phyloP scores from a whole-genome alignment of 2,888 invertebrate genomes.

The Siphlonurus alternatus region DNA sequence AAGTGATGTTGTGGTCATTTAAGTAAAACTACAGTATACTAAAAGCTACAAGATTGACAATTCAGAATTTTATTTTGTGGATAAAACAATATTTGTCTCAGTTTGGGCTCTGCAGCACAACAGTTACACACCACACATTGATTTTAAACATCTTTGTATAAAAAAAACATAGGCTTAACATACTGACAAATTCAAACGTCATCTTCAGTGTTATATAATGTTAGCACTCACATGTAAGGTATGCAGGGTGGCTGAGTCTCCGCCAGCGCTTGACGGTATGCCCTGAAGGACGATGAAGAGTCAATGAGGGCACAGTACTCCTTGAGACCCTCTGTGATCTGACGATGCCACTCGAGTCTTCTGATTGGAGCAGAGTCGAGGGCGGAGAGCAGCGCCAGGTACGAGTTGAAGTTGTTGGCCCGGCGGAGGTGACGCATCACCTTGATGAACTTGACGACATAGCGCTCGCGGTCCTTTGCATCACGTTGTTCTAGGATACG shows the following conservation, averaged over 20 bases:
- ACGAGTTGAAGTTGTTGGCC: slow-evolving; percentile 97
- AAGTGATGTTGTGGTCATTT: too few species aligned
- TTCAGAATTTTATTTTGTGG: too few species aligned
- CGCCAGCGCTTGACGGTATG: slow-evolving; percentile 86
- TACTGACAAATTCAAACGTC: slow-evolving; percentile 5
- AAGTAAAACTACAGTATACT: too few species aligned
- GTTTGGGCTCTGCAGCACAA: too few species aligned
- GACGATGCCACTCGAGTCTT: slow-evolving; percentile 85
- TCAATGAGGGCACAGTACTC: slow-evolving; percentile 95
- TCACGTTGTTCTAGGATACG: slow-evolving; percentile 81
- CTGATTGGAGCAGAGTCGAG: slow-evolving; percentile 88
- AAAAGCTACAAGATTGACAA: too few species aligned
- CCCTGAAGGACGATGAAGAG: slow-evolving; percentile 92
- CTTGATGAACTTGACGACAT: slow-evolving; percentile 89
- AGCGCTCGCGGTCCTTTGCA: slow-evolving; percentile 88
- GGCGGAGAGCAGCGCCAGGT: slow-evolving; percentile 89
- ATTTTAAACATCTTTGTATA: too few species aligned
- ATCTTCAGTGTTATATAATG: too few species aligned
- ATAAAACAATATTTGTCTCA: too few species aligned
- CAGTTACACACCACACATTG: too few species aligned
- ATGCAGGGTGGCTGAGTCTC: slow-evolving; percentile 96
- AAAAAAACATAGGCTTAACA: slow-evolving; percentile 1
- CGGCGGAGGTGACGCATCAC: slow-evolving; percentile 96
- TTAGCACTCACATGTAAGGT: slow-evolving; percentile 94
- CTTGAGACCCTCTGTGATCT: slow-evolving; percentile 77